Evolutionary conservation across 1,140 invertebrate species (phyloP).

Genomic region (Eumeta japonica): DNA sequence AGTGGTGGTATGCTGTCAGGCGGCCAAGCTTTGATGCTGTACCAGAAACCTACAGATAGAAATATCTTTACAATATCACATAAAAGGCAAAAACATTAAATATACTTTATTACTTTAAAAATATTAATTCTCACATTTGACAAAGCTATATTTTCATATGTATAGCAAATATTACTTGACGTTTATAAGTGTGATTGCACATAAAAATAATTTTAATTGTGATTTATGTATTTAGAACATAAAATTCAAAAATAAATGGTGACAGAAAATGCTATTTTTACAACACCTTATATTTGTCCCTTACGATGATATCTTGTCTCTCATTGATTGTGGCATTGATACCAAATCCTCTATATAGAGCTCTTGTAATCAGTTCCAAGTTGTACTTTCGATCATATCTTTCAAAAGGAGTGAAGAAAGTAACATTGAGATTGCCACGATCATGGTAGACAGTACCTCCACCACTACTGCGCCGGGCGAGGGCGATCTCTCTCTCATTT

Average conservation of each 20-base stretch:
- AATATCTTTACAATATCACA: slow-evolving; percentile 13
- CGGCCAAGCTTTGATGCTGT: slow-evolving; percentile 87
- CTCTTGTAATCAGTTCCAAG: slow-evolving; percentile 78
- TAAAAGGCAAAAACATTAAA: no score
- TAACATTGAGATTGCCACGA: slow-evolving; percentile 86
- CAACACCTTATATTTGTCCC: slow-evolving; percentile 79
- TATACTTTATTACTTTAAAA: no score
- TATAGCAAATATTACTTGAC: no score
- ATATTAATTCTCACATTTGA: no score
- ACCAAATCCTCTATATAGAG: slow-evolving; percentile 76
- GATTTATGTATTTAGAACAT: no score
- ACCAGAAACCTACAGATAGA: slow-evolving; percentile 73
- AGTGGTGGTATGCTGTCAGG: slow-evolving; percentile 90
- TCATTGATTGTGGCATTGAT: slow-evolving; percentile 72
- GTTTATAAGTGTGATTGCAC: no score
- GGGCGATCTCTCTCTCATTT: slow-evolving; percentile 62
- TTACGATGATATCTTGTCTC: slow-evolving; percentile 80
- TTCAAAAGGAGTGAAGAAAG: slow-evolving; percentile 80
- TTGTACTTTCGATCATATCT: slow-evolving; percentile 82
- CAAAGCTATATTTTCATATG: no score
- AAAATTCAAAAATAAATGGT: no score
- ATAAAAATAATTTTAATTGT: no score
- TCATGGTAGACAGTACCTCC: slow-evolving; percentile 97
- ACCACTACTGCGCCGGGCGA: slow-evolving; percentile 90
- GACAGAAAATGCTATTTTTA: no score